A percentile compares a stretch with the other conserved stretches of the same genome.
Evolutionary conservation across 1,140 invertebrate genomes (phyloP).

Genomic region (Nilaparvata lugens): DNA sequence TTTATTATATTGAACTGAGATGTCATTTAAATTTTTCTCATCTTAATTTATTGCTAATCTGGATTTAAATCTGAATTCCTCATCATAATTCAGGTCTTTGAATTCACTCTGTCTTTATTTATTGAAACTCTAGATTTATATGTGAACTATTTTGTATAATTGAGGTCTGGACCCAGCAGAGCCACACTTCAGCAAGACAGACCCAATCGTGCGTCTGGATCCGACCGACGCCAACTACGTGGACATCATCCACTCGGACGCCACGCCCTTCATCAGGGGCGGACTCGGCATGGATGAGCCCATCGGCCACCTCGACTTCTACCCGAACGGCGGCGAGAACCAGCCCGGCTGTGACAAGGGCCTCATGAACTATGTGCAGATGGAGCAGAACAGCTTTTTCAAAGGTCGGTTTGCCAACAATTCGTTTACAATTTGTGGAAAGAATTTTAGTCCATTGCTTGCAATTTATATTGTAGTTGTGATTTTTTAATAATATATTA

Average conservation of each 20-base stretch:
- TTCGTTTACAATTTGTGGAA: too few relatives aligned
- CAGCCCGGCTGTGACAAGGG: constrained; percentile 77
- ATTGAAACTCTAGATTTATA: not conserved
- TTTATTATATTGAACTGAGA: too few relatives aligned
- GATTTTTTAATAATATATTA: too few relatives aligned
- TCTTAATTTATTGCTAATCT: too few relatives aligned
- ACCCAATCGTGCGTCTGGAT: constrained; percentile 72
- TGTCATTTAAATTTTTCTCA: too few relatives aligned
- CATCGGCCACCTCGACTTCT: constrained; percentile 82
- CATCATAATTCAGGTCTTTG: too few relatives aligned
- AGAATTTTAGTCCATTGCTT: too few relatives aligned
- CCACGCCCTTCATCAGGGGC: constrained; percentile 66
- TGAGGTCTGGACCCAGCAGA: constrained; percentile 83
- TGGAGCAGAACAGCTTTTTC: constrained; percentile 52
- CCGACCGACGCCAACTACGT: constrained; percentile 76
- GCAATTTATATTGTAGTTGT: too few relatives aligned
- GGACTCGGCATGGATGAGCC: constrained; percentile 67
- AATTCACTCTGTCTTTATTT: too few relatives aligned
- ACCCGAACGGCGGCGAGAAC: constrained; percentile 74
- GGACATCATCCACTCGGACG: constrained; percentile 83
- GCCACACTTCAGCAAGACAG: constrained; percentile 79
- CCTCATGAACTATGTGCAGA: constrained; percentile 54
- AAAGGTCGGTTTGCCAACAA: constrained; percentile 39
- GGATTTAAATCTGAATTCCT: too few relatives aligned
- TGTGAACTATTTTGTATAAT: constrained; percentile 28